These are phyloP conservation scores for Oncorhynchus mykiss DNA, from an alignment of 2,113 vertebrate genomes.

Conservation along the genomic window DNA sequence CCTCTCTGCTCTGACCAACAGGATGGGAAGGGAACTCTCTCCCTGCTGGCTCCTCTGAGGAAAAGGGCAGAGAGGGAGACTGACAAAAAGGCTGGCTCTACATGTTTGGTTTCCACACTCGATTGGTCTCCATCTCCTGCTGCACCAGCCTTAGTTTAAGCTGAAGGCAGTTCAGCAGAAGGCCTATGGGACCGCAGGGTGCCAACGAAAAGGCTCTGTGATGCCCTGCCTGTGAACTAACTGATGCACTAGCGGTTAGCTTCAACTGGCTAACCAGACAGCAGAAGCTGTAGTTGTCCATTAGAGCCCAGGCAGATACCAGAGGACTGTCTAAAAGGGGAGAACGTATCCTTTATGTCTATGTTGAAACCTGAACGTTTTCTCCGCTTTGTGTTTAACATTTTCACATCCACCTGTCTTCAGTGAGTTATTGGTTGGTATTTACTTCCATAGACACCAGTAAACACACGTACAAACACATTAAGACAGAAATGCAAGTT, in stretches of 20 bases:
- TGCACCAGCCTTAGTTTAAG: not conserved
- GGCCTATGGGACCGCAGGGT: slow-evolving; percentile 36
- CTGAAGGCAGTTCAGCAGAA: slow-evolving; percentile 33
- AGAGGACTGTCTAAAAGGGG: not conserved
- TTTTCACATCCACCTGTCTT: not conserved
- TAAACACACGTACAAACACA: not conserved
- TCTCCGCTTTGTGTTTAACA: no score
- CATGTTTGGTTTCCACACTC: slow-evolving; percentile 31
- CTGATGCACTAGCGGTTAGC: slow-evolving; percentile 26
- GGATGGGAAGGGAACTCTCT: slow-evolving; percentile 37
- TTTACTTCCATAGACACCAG: not conserved
- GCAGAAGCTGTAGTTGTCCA: slow-evolving; percentile 11
- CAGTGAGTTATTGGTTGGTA: not conserved
- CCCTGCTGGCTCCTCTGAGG: not conserved
- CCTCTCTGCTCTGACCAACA: slow-evolving; percentile 45
- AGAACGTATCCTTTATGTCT: not conserved
- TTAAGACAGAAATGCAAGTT: not conserved
- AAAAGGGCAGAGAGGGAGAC: slow-evolving; percentile 29
- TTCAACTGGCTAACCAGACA: slow-evolving; percentile 10
- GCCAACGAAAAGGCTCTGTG: slow-evolving; percentile 12
- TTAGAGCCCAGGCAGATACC: slow-evolving; percentile 24
- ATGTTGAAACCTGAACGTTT: not conserved
- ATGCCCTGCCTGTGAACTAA: slow-evolving; percentile 20
- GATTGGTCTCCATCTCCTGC: slow-evolving; percentile 30
- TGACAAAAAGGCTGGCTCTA: slow-evolving; percentile 45